A percentile compares a stretch with the other conserved stretches of the same genome.
Conservation (phyloP, 2,113 vertebrate species). For the Seriola rivoliana region DNA sequence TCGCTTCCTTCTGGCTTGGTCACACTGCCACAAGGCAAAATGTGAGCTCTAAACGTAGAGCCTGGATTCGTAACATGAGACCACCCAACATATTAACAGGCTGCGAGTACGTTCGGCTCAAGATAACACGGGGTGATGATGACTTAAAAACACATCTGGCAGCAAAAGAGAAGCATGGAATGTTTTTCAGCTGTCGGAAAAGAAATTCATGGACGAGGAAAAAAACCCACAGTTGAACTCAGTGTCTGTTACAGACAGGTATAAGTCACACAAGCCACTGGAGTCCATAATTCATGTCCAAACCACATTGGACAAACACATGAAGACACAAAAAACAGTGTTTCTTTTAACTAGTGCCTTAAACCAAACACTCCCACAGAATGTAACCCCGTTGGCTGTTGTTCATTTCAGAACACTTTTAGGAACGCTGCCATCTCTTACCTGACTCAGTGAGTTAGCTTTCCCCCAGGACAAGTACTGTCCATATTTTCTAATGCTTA, state of each 20-base stretch:
- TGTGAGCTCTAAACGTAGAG: conserved; percentile 39
- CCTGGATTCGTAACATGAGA: conserved; percentile 47
- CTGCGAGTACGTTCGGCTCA: conserved; percentile 32
- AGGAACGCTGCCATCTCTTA: conserved; percentile 39
- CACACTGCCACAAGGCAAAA: conserved; percentile 44
- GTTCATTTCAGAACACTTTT: conserved; percentile 30
- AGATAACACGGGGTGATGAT: conserved; percentile 35
- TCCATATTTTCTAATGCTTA: conserved; percentile 22
- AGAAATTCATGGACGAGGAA: conserved; percentile 21
- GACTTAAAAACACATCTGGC: conserved; percentile 56
- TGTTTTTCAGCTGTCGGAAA: conserved; percentile 27
- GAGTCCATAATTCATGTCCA: conserved; percentile 47
- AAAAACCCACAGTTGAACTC: conserved; percentile 17
- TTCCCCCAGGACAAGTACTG: conserved; percentile 14
- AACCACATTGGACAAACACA: conserved; percentile 29
- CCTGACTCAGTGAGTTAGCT: conserved; percentile 25
- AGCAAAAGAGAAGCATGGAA: conserved; percentile 12
- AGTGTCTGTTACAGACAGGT: conserved; percentile 8
- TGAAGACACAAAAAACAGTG: neutral
- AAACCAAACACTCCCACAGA: conserved; percentile 13
- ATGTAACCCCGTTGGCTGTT: conserved; percentile 4
- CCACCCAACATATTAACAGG: conserved; percentile 41
- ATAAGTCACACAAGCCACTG: conserved; percentile 22
- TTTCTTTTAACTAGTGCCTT: conserved; percentile 3
- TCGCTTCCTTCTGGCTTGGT: conserved; percentile 47